Evolutionary conservation across 2,797 vertebrate species (phyloP).

Genomic region (Eutrigla gurnardus): DNA sequence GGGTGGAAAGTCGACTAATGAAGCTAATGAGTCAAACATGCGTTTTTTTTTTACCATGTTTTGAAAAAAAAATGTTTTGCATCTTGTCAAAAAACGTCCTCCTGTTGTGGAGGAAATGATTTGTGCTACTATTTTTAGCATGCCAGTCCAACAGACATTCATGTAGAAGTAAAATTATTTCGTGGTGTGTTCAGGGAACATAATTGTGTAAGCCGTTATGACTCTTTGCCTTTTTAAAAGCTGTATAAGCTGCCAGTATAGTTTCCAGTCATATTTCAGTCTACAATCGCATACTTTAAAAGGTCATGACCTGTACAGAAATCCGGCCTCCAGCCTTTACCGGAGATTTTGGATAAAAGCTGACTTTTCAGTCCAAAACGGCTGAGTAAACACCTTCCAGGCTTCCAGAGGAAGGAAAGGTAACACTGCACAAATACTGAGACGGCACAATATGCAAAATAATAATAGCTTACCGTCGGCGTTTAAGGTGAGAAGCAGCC

Average conservation of each 20-base stretch:
- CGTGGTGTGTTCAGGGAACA: not conserved
- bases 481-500: constrained; percentile 47
- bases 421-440: constrained; percentile 10
- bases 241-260: not conserved
- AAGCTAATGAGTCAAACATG: not conserved
- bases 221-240: not conserved
- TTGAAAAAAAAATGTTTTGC: not conserved
- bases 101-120: not conserved
- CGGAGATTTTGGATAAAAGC: not conserved
- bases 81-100: not conserved
- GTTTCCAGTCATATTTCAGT: not conserved
- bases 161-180: not conserved
- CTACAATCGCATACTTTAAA: not conserved
- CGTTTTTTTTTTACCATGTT: not conserved
- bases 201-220: not conserved
- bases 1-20: not conserved
- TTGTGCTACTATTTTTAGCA: not conserved
- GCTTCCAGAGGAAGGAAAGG: not conserved
- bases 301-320: not conserved
- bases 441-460: not conserved
- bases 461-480: constrained; percentile 60
- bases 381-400: not conserved
- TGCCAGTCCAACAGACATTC: not conserved
- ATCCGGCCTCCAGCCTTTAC: not conserved
- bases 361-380: not conserved